A percentile compares a stretch with the other conserved stretches of the same genome.
Conservation (phyloP, 2,797 vertebrate species). For the Betta splendens region DNA sequence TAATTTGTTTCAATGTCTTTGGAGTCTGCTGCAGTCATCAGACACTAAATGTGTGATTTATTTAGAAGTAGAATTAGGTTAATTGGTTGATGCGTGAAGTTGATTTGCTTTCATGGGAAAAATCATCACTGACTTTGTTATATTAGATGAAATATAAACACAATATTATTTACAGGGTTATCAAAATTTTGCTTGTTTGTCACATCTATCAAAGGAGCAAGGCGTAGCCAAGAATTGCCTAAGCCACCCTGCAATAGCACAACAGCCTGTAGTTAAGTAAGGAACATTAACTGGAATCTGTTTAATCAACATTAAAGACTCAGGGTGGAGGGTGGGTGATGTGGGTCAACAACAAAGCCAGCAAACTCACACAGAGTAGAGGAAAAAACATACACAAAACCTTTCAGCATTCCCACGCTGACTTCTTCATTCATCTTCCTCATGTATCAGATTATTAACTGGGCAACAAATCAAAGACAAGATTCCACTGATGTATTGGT, state of each 20-base stretch:
- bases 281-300: conserved; percentile 16
- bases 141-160: no score
- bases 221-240: conserved; percentile 6
- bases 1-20: no score
- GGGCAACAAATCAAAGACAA: not conserved
- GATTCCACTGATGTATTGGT: not conserved
- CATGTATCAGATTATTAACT: no score
- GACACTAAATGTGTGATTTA: no score
- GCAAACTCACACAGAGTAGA: no score
- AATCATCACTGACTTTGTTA: no score
- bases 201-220: conserved; percentile 12
- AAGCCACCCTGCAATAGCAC: conserved; percentile 14
- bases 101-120: no score
- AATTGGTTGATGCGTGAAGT: no score
- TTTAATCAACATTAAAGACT: conserved; percentile 21
- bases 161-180: no score
- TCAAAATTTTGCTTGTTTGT: conserved; percentile 12
- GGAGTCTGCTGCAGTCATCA: no score
- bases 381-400: not conserved
- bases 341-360: conserved; percentile 28
- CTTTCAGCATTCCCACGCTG: not conserved
- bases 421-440: no score
- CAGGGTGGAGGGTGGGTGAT: conserved; percentile 29
- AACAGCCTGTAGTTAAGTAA: conserved; percentile 25
- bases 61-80: no score